Evolutionary conservation across 2,888 invertebrate species (phyloP).

Genomic region (Biston betularia): DNA sequence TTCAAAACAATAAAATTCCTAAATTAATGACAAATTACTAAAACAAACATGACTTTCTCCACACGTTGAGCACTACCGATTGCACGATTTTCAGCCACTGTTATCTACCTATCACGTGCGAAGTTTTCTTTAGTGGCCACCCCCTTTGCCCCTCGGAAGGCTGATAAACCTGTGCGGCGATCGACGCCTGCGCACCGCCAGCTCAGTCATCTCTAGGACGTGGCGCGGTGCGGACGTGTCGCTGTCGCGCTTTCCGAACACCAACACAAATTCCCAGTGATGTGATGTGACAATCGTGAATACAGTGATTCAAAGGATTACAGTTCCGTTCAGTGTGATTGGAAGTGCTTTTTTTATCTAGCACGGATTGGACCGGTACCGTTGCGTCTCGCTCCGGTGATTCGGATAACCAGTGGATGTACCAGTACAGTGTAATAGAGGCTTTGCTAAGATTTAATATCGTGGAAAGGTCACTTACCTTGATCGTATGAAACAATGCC

Average conservation of each 20-base stretch:
- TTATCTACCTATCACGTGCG: conserved; percentile 77
- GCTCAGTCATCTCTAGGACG: conserved; percentile 72
- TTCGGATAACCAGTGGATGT: conserved; percentile 79
- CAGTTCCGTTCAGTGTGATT: conserved; percentile 47
- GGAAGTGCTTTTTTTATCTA: conserved; percentile 53
- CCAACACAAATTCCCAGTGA: conserved; percentile 57
- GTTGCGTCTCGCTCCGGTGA: conserved; percentile 80
- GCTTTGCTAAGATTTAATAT: conserved; percentile 78
- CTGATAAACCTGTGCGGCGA: conserved; percentile 73
- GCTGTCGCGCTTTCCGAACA: conserved; percentile 39
- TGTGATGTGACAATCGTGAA: conserved; percentile 55
- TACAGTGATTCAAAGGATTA: conserved; percentile 45
- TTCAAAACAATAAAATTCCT: no score
- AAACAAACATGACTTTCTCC: conserved; percentile 42
- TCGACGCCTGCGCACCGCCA: conserved; percentile 75
- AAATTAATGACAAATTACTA: conserved; percentile 32
- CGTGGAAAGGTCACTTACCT: conserved; percentile 83
- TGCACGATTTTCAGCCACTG: conserved; percentile 60
- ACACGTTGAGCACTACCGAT: conserved; percentile 37
- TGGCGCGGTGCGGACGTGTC: conserved; percentile 62
- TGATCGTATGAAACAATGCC: conserved; percentile 58
- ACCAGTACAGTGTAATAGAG: conserved; percentile 71
- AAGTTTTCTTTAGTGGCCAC: conserved; percentile 72
- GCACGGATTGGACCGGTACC: conserved; percentile 69
- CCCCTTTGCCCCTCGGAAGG: conserved; percentile 73